phyloP scores from a whole-genome alignment of 2,797 vertebrate species.

The Lycodopsis pacificus region DNA sequence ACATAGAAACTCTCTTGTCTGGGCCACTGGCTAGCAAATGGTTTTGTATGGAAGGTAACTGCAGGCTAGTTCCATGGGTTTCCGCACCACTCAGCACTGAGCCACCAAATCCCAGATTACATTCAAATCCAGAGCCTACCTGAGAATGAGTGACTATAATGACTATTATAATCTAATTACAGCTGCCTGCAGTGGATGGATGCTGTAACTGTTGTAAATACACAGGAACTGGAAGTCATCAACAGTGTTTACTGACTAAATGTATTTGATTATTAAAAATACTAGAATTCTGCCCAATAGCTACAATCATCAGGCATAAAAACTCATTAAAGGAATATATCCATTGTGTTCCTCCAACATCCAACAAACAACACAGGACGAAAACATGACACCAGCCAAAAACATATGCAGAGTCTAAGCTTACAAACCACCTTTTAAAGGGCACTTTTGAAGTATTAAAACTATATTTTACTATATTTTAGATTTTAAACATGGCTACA shows the following conservation, averaged over 20 bases:
- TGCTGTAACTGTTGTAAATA: conserved; percentile 14
- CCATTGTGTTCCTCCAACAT: background rate
- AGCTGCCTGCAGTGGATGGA: conserved; percentile 27
- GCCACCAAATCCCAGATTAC: conserved; percentile 83
- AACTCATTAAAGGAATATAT: background rate
- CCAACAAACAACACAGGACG: background rate
- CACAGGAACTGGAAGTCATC: background rate
- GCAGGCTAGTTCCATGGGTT: conserved; percentile 66
- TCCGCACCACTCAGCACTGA: conserved; percentile 78
- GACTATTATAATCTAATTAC: conserved; percentile 77
- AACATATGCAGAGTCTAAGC: background rate
- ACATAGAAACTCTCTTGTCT: conserved; percentile 9
- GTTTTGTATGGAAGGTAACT: conserved; percentile 34
- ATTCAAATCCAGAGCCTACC: conserved; percentile 75
- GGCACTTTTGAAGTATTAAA: background rate
- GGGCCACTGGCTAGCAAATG: background rate
- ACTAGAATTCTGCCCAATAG: background rate
- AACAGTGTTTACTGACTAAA: background rate
- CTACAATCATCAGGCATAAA: background rate
- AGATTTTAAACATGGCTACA: background rate
- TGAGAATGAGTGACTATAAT: conserved; percentile 65
- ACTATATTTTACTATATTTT: too few relatives aligned
- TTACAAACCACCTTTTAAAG: background rate
- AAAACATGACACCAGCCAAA: background rate
- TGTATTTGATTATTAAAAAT: conserved; percentile 8